These are phyloP conservation scores for Chionomys nivalis DNA, from an alignment of 2,113 vertebrate genomes.

Conservation along the genomic window DNA sequence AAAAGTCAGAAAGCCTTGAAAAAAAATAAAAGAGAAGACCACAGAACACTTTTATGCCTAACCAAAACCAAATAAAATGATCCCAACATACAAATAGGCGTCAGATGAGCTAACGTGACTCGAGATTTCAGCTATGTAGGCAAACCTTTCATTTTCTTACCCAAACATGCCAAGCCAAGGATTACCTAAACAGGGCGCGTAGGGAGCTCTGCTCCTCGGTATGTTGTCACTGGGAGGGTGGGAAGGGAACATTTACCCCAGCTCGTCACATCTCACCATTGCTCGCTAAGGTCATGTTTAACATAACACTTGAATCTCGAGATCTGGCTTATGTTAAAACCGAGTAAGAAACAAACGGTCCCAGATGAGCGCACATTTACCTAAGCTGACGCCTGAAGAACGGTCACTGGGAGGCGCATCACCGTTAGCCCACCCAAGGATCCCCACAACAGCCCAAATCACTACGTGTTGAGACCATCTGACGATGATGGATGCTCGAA, in stretches of 20 bases:
- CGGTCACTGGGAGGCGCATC: neutral
- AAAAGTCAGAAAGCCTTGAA: constrained; percentile 81
- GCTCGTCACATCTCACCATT: constrained; percentile 53
- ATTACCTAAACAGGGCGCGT: constrained; percentile 70
- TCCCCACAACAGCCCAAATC: neutral
- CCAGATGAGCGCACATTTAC: constrained; percentile 58
- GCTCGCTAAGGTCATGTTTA: constrained; percentile 67
- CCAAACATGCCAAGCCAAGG: constrained; percentile 67
- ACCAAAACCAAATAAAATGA: constrained; percentile 86
- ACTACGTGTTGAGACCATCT: neutral
- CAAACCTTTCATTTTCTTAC: constrained; percentile 82
- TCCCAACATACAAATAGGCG: constrained; percentile 81
- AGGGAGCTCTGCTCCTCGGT: constrained; percentile 3
- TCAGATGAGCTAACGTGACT: constrained; percentile 83
- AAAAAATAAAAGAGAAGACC: constrained; percentile 75
- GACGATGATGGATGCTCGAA: neutral
- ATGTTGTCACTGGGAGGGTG: constrained; percentile 44
- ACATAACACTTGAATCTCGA: constrained; percentile 61
- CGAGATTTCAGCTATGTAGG: constrained; percentile 85
- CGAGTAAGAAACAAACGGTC: constrained; percentile 65
- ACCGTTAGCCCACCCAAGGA: constrained; percentile 64
- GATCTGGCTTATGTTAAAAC: constrained; percentile 70
- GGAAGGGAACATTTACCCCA: constrained; percentile 30
- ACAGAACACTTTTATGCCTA: constrained; percentile 84
- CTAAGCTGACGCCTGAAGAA: constrained; percentile 56